Percentiles rank a stretch among this genome's conserved stretches.
Conservation (phyloP, 2,888 invertebrate genomes). For the Ichneumoninae sp. region DNA sequence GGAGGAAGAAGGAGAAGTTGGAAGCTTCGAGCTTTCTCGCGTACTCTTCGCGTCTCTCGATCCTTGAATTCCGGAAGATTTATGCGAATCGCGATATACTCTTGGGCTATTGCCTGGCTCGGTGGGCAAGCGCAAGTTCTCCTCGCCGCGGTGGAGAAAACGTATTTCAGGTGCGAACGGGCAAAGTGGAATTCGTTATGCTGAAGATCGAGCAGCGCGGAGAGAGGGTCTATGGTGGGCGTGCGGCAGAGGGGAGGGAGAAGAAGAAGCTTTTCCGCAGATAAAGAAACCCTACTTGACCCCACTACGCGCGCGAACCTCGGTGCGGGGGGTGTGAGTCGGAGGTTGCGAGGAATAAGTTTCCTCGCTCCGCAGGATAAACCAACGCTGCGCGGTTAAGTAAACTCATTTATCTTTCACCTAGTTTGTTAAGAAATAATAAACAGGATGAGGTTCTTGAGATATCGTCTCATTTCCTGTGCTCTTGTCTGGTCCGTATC, state of each 20-base stretch:
- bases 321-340: not conserved
- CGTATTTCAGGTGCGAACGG: slow-evolving; percentile 73
- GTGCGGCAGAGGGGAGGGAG: slow-evolving; percentile 58
- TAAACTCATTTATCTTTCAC: slow-evolving; percentile 52
- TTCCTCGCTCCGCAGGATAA: slow-evolving; percentile 52
- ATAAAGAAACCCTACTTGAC: slow-evolving; percentile 51
- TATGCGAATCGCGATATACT: slow-evolving; percentile 78
- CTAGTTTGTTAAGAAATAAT: slow-evolving; percentile 54
- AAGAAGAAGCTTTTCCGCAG: slow-evolving; percentile 63
- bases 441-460: slow-evolving; percentile 45
- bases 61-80: slow-evolving; percentile 76
- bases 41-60: slow-evolving; percentile 61
- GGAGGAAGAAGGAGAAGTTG: slow-evolving; percentile 37
- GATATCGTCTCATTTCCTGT: slow-evolving; percentile 2
- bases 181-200: slow-evolving; percentile 65
- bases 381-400: slow-evolving; percentile 42
- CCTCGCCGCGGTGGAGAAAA: slow-evolving; percentile 63
- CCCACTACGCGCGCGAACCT: slow-evolving; percentile 5
- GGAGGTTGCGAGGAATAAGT: slow-evolving; percentile 31
- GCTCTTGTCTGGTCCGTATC: not conserved
- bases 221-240: slow-evolving; percentile 35
- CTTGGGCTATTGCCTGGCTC: slow-evolving; percentile 45
- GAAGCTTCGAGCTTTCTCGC: slow-evolving; percentile 32
- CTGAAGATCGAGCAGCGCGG: slow-evolving; percentile 64
- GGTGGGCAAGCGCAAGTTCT: slow-evolving; percentile 23